phyloP scores from a whole-genome alignment of 2,797 vertebrate genomes.

The Peromyscus aztecus region DNA sequence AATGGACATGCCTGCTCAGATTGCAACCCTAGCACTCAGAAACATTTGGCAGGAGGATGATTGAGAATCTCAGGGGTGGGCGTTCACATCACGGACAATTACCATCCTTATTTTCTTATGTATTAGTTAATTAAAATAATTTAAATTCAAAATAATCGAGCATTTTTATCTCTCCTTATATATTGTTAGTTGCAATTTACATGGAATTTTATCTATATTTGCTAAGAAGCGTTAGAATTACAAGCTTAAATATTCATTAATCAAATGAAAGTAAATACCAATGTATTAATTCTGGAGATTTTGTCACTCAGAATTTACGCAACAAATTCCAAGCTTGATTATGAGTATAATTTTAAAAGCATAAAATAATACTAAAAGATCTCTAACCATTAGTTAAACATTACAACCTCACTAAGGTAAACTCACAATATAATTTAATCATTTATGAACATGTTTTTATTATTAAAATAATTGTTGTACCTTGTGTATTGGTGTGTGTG shows the following conservation, averaged over 20 bases:
- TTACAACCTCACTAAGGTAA: conserved; percentile 8
- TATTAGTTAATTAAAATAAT: background rate
- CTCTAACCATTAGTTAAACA: background rate
- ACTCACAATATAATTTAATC: conserved; percentile 2
- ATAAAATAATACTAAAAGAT: background rate
- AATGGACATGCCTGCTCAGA: background rate
- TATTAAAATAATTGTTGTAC: background rate
- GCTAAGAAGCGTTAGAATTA: background rate
- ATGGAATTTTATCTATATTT: background rate
- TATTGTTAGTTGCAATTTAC: background rate
- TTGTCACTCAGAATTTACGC: background rate
- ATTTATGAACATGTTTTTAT: background rate
- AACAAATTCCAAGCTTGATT: background rate
- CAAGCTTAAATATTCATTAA: background rate
- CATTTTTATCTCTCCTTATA: background rate
- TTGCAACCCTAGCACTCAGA: too few relatives aligned
- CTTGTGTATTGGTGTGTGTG: background rate
- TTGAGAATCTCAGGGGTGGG: accelerated
- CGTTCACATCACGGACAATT: background rate
- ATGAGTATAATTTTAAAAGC: background rate
- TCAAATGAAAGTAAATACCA: background rate
- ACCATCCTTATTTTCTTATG: background rate
- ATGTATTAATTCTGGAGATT: background rate
- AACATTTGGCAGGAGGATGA: background rate
- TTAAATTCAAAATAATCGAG: background rate